Percentiles rank a stretch among this genome's conserved stretches.
These are phyloP conservation scores for Capitulum mitella DNA, from an alignment of 2,888 invertebrate species.

Conservation along the genomic window DNA sequence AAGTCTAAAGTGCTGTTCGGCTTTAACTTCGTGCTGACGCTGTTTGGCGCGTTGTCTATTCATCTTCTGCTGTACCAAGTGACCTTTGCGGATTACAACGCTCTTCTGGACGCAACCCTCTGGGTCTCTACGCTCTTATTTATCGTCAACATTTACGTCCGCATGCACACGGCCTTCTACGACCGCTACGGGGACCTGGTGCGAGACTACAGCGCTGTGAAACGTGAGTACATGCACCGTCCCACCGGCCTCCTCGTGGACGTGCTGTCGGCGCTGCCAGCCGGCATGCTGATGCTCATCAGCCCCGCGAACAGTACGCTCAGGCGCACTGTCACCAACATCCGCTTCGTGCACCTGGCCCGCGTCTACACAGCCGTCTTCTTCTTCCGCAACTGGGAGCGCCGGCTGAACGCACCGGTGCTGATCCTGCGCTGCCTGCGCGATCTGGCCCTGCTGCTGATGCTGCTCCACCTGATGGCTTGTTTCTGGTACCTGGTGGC, in stretches of 20 bases:
- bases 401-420: not conserved
- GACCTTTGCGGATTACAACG: not conserved
- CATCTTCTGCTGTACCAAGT: not conserved
- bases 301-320: not conserved
- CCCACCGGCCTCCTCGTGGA: not conserved
- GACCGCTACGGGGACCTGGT: not conserved
- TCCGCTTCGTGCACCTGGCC: not conserved
- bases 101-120: not conserved
- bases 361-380: not conserved
- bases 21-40: not conserved
- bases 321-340: not conserved
- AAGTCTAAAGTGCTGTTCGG: not conserved
- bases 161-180: conserved; percentile 6
- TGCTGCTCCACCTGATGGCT: not conserved
- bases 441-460: not conserved
- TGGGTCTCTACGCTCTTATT: not conserved
- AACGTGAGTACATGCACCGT: not conserved
- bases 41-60: not conserved
- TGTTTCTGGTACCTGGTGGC: not conserved
- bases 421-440: not conserved
- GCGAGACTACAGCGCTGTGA: not conserved
- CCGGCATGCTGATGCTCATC: not conserved
- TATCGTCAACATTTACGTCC: not conserved
- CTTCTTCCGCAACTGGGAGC: not conserved
- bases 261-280: not conserved